Conservation (phyloP, 2,888 invertebrate species). For the Synanthedon formicaeformis region DNA sequence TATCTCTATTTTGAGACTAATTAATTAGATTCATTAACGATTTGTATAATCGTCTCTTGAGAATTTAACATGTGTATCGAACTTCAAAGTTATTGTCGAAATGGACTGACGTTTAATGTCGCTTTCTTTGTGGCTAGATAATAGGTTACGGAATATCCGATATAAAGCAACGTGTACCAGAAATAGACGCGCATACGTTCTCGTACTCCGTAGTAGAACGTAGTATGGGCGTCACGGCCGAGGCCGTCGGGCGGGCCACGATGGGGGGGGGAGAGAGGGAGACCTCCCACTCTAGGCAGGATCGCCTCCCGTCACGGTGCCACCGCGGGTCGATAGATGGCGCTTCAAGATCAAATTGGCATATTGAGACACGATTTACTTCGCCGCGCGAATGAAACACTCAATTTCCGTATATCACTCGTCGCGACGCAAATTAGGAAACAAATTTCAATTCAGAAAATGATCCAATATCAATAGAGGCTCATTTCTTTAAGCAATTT, state of each 20-base stretch:
- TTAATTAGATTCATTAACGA: too few species aligned
- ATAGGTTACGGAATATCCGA: constrained; percentile 14
- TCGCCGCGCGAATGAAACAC: constrained; percentile 31
- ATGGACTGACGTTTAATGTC: too few species aligned
- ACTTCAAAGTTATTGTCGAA: too few species aligned
- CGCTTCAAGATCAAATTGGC: constrained; percentile 47
- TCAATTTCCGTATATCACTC: constrained; percentile 5
- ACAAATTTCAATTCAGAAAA: neutral
- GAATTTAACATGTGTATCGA: too few species aligned
- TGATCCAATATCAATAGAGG: neutral
- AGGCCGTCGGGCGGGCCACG: constrained; percentile 12
- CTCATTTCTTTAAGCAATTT: neutral
- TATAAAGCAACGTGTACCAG: constrained; percentile 29
- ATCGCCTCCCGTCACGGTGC: constrained; percentile 13
- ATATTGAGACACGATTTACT: constrained; percentile 43
- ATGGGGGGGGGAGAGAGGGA: constrained; percentile 1
- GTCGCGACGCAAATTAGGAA: neutral
- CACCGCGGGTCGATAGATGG: constrained; percentile 46
- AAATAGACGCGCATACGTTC: constrained; percentile 36
- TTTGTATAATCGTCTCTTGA: too few species aligned
- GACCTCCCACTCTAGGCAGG: constrained; percentile 3
- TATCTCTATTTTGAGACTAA: too few species aligned
- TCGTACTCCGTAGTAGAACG: constrained; percentile 34
- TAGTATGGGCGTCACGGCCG: constrained; percentile 25
- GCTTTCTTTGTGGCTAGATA: too few species aligned